Evolutionary conservation across 2,888 invertebrate genomes (phyloP).

Genomic region (Oscheius sp.): DNA sequence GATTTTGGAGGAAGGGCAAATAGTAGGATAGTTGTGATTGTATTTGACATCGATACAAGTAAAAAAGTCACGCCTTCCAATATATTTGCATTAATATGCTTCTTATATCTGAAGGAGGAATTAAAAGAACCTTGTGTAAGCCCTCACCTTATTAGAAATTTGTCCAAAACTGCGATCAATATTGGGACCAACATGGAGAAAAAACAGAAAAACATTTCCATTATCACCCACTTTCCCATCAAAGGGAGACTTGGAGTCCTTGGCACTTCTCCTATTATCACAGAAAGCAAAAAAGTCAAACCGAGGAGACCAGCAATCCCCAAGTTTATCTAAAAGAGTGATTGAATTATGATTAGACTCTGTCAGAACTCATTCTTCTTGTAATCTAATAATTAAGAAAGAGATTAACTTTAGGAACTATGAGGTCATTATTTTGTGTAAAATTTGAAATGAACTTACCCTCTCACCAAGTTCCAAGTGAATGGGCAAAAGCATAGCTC

Average conservation of each 20-base stretch:
- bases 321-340: neutral
- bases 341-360: no score
- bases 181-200: neutral
- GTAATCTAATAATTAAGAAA: neutral
- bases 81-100: no score
- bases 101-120: neutral
- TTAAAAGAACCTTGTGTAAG: no score
- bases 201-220: slow-evolving; percentile 11
- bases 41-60: neutral
- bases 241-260: slow-evolving; percentile 1
- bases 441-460: neutral
- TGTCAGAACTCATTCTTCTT: neutral
- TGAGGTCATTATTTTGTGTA: neutral
- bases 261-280: slow-evolving; percentile 11
- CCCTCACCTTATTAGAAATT: neutral
- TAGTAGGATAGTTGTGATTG: neutral
- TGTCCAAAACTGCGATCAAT: neutral
- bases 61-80: neutral
- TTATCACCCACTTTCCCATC: slow-evolving; percentile 4
- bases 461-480: neutral
- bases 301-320: slow-evolving; percentile 13
- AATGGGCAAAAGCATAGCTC: slow-evolving; percentile 1
- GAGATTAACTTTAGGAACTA: no score
- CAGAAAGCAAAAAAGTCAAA: slow-evolving; percentile 8
- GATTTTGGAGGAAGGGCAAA: slow-evolving; percentile 6